These are phyloP conservation scores for Orchesella cincta DNA, from an alignment of 1,140 invertebrate species.

Conservation along the genomic window DNA sequence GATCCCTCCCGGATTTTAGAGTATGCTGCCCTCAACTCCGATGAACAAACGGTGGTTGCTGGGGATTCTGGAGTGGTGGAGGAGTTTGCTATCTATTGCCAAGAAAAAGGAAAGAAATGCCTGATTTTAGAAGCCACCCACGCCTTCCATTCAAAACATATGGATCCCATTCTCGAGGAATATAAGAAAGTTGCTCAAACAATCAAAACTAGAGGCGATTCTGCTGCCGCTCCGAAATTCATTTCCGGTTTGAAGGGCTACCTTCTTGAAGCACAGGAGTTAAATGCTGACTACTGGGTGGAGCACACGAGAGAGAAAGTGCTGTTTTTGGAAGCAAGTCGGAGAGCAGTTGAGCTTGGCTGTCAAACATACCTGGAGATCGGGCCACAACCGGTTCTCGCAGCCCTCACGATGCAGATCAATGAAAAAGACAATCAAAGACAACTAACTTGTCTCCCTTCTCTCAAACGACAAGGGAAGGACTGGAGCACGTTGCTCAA, in stretches of 20 bases:
- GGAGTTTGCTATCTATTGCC: neutral
- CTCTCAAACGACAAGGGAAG: neutral
- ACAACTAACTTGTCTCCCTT: neutral
- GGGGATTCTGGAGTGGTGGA: neutral
- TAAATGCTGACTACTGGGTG: constrained; percentile 1
- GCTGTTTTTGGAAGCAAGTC: neutral
- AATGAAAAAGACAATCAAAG: too few relatives aligned
- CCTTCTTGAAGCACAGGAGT: neutral
- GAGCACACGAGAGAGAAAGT: neutral
- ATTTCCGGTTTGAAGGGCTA: too few relatives aligned
- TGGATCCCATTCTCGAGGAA: constrained; percentile 12
- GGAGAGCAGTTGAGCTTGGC: neutral
- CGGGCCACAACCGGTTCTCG: neutral
- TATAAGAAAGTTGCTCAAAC: neutral
- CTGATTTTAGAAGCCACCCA: neutral
- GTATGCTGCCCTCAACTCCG: constrained; percentile 2
- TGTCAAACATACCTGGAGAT: constrained; percentile 2
- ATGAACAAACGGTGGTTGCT: constrained; percentile 10
- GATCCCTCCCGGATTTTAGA: neutral
- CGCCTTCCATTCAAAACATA: constrained; percentile 6
- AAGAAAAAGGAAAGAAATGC: neutral
- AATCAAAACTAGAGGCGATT: too few relatives aligned
- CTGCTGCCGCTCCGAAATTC: too few relatives aligned
- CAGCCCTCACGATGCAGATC: constrained; percentile 24
- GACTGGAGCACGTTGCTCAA: neutral